Conservation (phyloP, 2,113 vertebrate genomes). For the Ovis aries region ARS-UI_Ramb_v3.0 NC_056062.1:92230001-92230500, state of each 20-base stretch:
- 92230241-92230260: neutral
- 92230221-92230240: neutral
- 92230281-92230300: neutral
- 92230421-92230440: too few relatives aligned
- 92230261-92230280: neutral
- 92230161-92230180: neutral
- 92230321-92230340: rapidly evolving
- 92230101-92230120: neutral
- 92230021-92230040: neutral
- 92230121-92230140: neutral
- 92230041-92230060: neutral
- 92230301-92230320: neutral
- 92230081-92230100: neutral
- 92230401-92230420: too few relatives aligned
- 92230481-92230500: too few relatives aligned
- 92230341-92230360: neutral
- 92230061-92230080: neutral
- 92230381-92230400: too few relatives aligned
- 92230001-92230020: neutral
- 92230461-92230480: too few relatives aligned
- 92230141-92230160: neutral
- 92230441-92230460: too few relatives aligned
- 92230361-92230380: rapidly evolving
- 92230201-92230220: neutral
- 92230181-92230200: neutral